These are phyloP conservation scores for Tetrax tetrax DNA, from an alignment of 2,113 vertebrate genomes.

Conservation along the genomic window DNA sequence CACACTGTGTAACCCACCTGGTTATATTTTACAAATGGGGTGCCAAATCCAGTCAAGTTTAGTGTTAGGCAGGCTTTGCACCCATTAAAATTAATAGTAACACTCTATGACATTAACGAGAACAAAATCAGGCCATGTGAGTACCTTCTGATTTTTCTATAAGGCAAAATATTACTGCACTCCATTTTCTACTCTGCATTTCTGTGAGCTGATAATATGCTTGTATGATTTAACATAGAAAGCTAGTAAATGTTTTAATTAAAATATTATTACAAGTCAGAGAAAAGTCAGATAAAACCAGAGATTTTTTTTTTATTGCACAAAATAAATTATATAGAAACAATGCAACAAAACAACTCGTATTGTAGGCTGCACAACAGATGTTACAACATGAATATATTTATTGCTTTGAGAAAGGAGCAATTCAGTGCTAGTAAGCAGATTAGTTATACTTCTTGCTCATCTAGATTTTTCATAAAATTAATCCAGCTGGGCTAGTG, in stretches of 20 bases:
- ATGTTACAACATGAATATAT: conserved; percentile 72
- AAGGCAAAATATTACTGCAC: background rate
- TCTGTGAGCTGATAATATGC: background rate
- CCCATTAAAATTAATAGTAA: background rate
- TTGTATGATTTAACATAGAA: background rate
- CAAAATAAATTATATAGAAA: conserved; percentile 78
- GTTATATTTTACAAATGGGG: background rate
- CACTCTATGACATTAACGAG: background rate
- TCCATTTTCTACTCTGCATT: background rate
- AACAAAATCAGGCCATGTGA: background rate
- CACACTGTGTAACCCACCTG: background rate
- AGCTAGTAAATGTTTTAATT: conserved; percentile 2
- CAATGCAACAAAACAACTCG: conserved; percentile 67
- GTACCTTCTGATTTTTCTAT: background rate
- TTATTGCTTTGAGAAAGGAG: conserved; percentile 77
- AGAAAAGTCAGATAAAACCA: conserved; percentile 61
- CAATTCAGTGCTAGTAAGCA: conserved; percentile 74
- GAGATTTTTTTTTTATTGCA: conserved; percentile 71
- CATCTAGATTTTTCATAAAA: conserved; percentile 54
- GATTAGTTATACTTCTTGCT: conserved; percentile 69
- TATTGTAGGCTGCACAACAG: conserved; percentile 66
- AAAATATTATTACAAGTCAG: conserved; percentile 22
- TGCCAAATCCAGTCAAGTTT: background rate
- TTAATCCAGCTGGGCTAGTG: conserved; percentile 72
- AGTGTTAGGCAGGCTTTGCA: background rate